Evolutionary conservation across 1,140 invertebrate species (phyloP), one percentile per base, ranked within the genome.

Genomic region (Melipona quadrifasciata): DNA sequence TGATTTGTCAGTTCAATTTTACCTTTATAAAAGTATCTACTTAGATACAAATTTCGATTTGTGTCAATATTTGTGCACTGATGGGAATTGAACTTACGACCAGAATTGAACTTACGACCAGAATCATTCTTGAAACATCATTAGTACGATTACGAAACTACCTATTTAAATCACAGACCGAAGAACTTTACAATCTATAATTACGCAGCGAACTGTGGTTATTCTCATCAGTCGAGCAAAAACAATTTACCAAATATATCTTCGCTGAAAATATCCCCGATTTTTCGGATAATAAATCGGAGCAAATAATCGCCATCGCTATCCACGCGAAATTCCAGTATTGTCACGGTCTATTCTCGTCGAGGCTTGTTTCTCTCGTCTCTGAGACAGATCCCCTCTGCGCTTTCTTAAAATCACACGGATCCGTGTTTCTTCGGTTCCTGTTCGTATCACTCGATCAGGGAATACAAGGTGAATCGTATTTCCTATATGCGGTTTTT

Each of bases 401-500:
- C n/a, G 75, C 27, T 51, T 79, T 68, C 82, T 58, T 65, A 47
- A 77, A 82, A 77, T 82, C 80, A 82, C 72, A 67, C 27, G 80
- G 74, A 82, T 82, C 65, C 81, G 31, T 31, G 19, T 39, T 51
- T 27, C 39, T 47, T n/a, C 80, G 39, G 31, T 39, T 82, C 34
- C 71, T 16, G n/a, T 4, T 61, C 76, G 80, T 75, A 82, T 78
- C 81, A 70, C 82, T 72, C 82, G 82, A 84, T 79, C 82, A 55
- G 82, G 67, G 82, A 71, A 79, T 72, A 79, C 55, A 72, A 71
- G 82, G 82, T 79, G 82, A 84, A 84, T 84, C 82, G 82, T 73
- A 84, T 84, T 84, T 67, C 70, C 77, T 71, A 84, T 80, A 84
- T 74, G 77, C 78, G 83, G 83, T 80, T 84, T 80, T 84, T 80